Base-by-base conservation (phyloP, 1,140 invertebrate genomes). In the Popillia japonica region DNA sequence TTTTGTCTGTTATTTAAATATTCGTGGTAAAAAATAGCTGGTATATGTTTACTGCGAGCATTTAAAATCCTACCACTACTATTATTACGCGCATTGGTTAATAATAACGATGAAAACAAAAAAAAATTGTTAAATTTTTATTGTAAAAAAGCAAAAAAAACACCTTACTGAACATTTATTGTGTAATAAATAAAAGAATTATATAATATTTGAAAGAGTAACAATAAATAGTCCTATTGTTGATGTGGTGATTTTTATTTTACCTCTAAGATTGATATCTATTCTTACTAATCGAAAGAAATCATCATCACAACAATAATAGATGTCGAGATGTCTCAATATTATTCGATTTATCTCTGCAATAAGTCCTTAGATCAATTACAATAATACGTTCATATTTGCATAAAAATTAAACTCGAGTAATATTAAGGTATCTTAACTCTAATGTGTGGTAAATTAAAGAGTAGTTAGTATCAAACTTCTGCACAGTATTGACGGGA, bases 231-330 rank as follows among this genome's bases (percentile, higher is more conserved):
- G 41, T 74, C 17, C 72, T 74, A 74, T 74, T 74, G 41, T 74
- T 74, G 72, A 74, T 74, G 72, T 74, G 72, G 72, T 74, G 72
- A 74, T 74, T 44, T 74, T 74, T 74, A 41, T 41, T 74, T 74
- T 74, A 23, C 34, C 72, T 42, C 40, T 74, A 44, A n/a, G n/a
- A 74, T 27, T 10, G 10, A 27, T 27, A 10, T 22, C 20, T 68
- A 9, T 68, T 68, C 27, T 11, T 27, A 27, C 61, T 68, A 68
- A 68, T 68, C 61, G 22, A 27, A 23, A 68, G 20, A 41, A 41
- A 41, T 17, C n/a, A 74, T 74, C 72, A 74, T 74, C 72, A 74
- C 72, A 74, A 74, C 72, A 74, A 74, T 74, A 74, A 74, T 74
- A 74, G 72, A 74, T 74, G 27, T 41, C 40, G 34, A 34, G 27